phyloP scores from a whole-genome alignment of 2,888 invertebrate species.

The Rhorus exstirpatorius region DNA sequence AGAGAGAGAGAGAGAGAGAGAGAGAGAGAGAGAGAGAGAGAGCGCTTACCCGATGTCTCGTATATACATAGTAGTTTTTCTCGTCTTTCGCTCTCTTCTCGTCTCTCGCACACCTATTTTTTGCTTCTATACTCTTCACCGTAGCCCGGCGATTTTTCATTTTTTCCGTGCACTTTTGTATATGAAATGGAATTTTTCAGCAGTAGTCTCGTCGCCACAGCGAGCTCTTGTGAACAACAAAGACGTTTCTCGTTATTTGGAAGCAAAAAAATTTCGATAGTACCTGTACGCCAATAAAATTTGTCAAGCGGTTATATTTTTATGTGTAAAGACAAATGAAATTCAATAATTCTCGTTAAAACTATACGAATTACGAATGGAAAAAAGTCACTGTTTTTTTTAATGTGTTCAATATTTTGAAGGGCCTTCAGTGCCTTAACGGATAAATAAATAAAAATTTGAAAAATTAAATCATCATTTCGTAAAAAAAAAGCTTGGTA shows the following conservation, averaged over 20 bases:
- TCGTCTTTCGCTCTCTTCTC: slow-evolving; percentile 3
- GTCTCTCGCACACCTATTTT: slow-evolving; percentile 51
- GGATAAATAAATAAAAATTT: neutral
- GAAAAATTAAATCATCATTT: neutral
- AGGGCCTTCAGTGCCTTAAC: no score
- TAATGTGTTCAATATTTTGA: no score
- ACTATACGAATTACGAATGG: no score
- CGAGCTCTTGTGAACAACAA: neutral
- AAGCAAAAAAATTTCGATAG: slow-evolving; percentile 1
- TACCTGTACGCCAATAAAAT: neutral
- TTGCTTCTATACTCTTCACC: slow-evolving; percentile 22
- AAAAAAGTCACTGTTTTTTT: no score
- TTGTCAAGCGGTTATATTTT: neutral
- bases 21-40: no score
- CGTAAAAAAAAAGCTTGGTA: no score
- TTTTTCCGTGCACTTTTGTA: neutral
- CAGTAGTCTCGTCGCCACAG: neutral
- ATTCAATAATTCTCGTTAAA: no score
- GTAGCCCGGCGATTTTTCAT: slow-evolving; percentile 14
- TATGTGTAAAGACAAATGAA: no score
- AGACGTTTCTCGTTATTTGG: neutral
- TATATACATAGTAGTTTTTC: slow-evolving; percentile 14
- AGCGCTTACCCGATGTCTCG: slow-evolving; percentile 34
- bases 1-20: no score
- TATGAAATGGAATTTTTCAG: slow-evolving; percentile 22